Conservation (phyloP, 2,113 vertebrate genomes). For the Urocolius indicus region DNA sequence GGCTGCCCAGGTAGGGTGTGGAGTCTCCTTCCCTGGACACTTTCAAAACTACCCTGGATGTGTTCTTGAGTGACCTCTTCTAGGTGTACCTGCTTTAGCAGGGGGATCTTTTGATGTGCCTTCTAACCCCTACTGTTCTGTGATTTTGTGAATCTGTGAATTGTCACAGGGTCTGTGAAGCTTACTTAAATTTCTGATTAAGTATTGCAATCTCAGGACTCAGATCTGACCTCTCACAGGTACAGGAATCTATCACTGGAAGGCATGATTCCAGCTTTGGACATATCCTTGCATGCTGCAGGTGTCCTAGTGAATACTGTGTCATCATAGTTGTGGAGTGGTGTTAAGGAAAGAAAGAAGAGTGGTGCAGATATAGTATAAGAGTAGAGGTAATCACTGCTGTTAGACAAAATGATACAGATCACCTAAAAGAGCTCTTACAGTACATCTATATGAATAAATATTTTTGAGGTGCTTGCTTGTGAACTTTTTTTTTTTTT, state of each 20-base stretch:
- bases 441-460: background rate
- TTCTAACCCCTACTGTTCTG: no score
- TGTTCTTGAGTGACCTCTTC: no score
- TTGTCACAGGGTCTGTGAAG: background rate
- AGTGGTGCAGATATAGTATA: background rate
- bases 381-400: background rate
- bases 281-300: background rate
- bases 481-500: background rate
- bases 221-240: background rate
- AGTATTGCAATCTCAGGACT: background rate
- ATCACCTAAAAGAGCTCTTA: background rate
- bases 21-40: no score
- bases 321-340: background rate
- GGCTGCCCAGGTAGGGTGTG: no score
- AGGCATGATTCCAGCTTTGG: background rate
- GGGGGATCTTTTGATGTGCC: no score
- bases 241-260: background rate
- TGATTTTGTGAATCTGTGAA: background rate
- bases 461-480: background rate
- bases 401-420: conserved; percentile 8
- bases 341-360: background rate
- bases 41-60: no score
- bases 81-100: no score
- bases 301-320: background rate
- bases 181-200: background rate